Base-by-base conservation (phyloP, 2,888 invertebrate genomes). In the Limnephilus auricula region DNA sequence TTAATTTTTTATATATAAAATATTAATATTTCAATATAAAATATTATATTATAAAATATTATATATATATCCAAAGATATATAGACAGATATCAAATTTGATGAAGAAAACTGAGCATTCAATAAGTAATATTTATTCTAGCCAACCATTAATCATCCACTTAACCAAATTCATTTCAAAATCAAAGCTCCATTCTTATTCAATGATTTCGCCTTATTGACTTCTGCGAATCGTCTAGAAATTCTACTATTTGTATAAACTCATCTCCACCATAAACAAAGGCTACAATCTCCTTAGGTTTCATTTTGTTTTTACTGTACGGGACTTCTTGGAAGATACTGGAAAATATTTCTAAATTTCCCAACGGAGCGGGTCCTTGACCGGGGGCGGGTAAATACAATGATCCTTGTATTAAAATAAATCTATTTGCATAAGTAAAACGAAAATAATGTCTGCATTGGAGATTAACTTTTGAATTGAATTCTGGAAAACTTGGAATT, bases 341-440 rank as follows among this genome's bases (percentile, higher is more conserved):
- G 65, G 25, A 25, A 25, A 65, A 65, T 65, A 65, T 65, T 65
- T 82, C 25, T 34, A 34, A 82, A 82, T 82, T 82, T 82, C 82
- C 82, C 34, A 18, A 37, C 82, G 34, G 82, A 82, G 18, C 32
- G 82, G 82, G 32, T 82, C 18, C 82, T 82, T 82, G 82, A 82
- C 82, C 82, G 82, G 34, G 25, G 82, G 65, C 65, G 65, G 65
- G 65, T 65, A 65, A 65, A 65, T 65, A 65, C 65, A 65, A 25
- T 65, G 65, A 65, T 65, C 65, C 65, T 65, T 25, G 65, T 50
- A 65, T 65, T n/a, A 65, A 65, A 65, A 65, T 65, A 65, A 65
- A 65, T 65, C 65, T 65, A 65, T 65, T 65, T 65, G 65, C 65
- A 65, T 65, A 65, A 65, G 65, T 65, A 65, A 65, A 65, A 65